Conservation (phyloP, 2,888 invertebrate species). For the Dryadula phaetusa region DNA sequence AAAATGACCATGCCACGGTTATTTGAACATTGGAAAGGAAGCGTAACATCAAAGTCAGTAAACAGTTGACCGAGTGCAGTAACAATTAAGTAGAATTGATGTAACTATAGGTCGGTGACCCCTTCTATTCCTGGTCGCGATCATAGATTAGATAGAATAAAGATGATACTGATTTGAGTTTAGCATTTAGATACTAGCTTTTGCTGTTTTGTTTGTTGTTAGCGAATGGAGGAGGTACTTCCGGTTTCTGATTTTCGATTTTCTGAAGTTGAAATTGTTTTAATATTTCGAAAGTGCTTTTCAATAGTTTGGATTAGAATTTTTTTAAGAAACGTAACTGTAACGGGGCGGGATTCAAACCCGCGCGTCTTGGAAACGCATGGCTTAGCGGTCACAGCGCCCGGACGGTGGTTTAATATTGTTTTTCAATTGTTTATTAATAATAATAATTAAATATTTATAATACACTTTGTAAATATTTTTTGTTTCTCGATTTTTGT, state of each 20-base stretch:
- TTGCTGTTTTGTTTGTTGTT: neutral
- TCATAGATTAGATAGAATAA: slow-evolving; percentile 49
- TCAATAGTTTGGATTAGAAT: too few species aligned
- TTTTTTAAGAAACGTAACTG: too few species aligned
- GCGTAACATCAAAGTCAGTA: slow-evolving; percentile 39
- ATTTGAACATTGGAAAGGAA: slow-evolving; percentile 34
- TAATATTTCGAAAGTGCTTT: too few species aligned
- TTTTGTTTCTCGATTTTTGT: too few species aligned
- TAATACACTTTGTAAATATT: too few species aligned
- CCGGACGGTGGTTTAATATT: too few species aligned
- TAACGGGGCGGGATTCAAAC: too few species aligned
- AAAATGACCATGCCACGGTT: slow-evolving; percentile 12
- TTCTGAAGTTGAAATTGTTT: neutral
- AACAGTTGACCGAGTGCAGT: slow-evolving; percentile 52
- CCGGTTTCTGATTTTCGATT: neutral
- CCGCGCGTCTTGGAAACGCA: too few species aligned
- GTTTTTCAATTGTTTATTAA: too few species aligned
- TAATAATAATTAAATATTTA: too few species aligned
- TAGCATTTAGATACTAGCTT: neutral
- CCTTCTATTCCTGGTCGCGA: slow-evolving; percentile 65
- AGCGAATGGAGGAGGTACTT: neutral
- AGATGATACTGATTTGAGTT: neutral
- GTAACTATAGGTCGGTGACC: slow-evolving; percentile 71
- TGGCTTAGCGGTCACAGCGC: too few species aligned
- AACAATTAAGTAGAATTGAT: slow-evolving; percentile 77